A percentile compares a stretch with the other conserved stretches of the same genome.
Conservation (phyloP, 30 jellyfish, hydroid and myxozoan species). For the Sanderia malayensis region DNA sequence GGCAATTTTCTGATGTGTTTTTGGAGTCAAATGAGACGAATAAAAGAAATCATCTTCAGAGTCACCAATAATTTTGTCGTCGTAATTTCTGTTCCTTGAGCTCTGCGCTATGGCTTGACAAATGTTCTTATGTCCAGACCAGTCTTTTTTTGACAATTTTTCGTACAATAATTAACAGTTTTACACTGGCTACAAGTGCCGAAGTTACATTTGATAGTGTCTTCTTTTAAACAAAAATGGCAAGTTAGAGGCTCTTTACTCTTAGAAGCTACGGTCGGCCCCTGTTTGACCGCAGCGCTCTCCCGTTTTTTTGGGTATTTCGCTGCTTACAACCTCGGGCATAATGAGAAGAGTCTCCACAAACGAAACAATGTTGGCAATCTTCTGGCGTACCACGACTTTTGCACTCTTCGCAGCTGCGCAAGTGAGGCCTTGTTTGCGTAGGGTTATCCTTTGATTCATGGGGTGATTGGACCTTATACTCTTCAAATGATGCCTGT, state of each 20-base stretch:
- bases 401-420: conserved; percentile 34
- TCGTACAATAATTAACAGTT: conserved; percentile 26
- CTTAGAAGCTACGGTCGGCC: conserved; percentile 41
- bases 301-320: conserved; percentile 20
- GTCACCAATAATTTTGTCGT: conserved; percentile 18
- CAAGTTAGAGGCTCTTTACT: conserved; percentile 27
- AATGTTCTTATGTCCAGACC: conserved; percentile 17
- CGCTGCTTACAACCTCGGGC: conserved; percentile 50
- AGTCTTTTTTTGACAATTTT: conserved; percentile 42
- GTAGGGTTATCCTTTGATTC: conserved; percentile 11
- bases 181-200: conserved; percentile 36
- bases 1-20: conserved; percentile 16
- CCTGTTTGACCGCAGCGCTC: conserved; percentile 39
- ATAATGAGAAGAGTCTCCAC: conserved; percentile 48
- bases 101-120: not conserved
- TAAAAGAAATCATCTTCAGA: conserved; percentile 12
- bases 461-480: conserved; percentile 22
- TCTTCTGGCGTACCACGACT: conserved; percentile 25
- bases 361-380: conserved; percentile 46
- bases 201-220: conserved; percentile 3
- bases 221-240: conserved; percentile 38
- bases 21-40: conserved; percentile 17
- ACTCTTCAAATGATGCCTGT: conserved; percentile 41
- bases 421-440: conserved; percentile 20
- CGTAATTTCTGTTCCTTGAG: conserved; percentile 7